Evolutionary conservation across 2,888 invertebrate species (phyloP).

Genomic region (Sarcophaga caerulescens): DNA sequence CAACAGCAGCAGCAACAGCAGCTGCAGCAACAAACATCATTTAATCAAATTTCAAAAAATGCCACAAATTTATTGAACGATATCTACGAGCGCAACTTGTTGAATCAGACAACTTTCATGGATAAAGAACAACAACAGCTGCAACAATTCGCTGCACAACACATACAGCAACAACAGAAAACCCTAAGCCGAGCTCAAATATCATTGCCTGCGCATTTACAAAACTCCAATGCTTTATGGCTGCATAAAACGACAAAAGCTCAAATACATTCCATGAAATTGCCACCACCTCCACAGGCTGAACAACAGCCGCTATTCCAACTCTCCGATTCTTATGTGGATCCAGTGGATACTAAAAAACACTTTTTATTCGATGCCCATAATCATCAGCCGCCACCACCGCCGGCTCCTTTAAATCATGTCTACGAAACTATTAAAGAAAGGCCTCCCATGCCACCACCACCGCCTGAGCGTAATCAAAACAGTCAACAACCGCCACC

Average conservation of each 20-base stretch:
- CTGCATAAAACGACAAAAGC: conserved; percentile 48
- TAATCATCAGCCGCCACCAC: conserved; percentile 67
- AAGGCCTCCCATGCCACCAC: conserved; percentile 69
- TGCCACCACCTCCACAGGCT: conserved; percentile 12
- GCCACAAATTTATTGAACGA: conserved; percentile 77
- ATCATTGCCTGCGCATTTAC: conserved; percentile 46
- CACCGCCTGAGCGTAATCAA: conserved; percentile 63
- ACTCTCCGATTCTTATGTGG: conserved; percentile 72
- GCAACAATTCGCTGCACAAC: conserved; percentile 43
- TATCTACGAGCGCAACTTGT: conserved; percentile 78
- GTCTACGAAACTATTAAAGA: conserved; percentile 75
- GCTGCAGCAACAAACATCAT: conserved; percentile 71
- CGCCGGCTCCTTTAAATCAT: conserved; percentile 71
- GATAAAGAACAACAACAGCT: conserved; percentile 58
- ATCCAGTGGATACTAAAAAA: conserved; percentile 71
- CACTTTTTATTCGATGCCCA: conserved; percentile 69
- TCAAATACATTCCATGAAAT: conserved; percentile 52
- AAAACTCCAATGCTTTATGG: conserved; percentile 39
- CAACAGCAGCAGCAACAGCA: conserved; percentile 62
- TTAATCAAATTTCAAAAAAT: conserved; percentile 78
- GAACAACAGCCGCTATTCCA: conserved; percentile 61
- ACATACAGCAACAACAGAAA: conserved; percentile 62
- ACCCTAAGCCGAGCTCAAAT: conserved; percentile 53
- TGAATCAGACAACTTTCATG: conserved; percentile 77
- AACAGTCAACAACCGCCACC: conserved; percentile 52